phyloP scores from a whole-genome alignment of 2,888 invertebrate species.

The Lasioglossum figueresi region DNA sequence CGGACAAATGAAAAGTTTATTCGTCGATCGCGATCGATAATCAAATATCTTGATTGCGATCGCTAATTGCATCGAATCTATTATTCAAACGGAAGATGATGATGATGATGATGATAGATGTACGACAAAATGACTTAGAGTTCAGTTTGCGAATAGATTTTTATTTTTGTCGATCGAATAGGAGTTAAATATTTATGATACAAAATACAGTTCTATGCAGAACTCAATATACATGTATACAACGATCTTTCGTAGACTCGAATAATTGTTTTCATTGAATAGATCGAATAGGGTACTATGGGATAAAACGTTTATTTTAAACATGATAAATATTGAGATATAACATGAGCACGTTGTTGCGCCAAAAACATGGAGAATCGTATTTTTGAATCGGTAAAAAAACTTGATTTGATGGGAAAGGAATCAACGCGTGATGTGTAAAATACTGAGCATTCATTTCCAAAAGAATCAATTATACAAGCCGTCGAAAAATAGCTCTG shows the following conservation, averaged over 20 bases:
- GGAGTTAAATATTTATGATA: constrained; percentile 60
- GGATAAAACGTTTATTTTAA: constrained; percentile 4
- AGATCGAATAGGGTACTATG: constrained; percentile 18
- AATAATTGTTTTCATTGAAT: constrained; percentile 31
- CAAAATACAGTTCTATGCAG: constrained; percentile 58
- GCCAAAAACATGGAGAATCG: not conserved
- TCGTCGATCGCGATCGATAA: not conserved
- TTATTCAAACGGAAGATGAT: constrained; percentile 4
- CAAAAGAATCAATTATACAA: constrained; percentile 30
- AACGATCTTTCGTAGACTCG: constrained; percentile 44
- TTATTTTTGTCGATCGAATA: constrained; percentile 56
- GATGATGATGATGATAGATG: not conserved
- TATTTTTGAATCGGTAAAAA: not conserved
- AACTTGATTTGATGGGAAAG: not conserved
- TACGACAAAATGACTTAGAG: not conserved
- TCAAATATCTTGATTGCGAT: not conserved
- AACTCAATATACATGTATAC: constrained; percentile 46
- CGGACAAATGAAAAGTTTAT: not conserved
- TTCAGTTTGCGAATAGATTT: constrained; percentile 35
- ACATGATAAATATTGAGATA: not conserved
- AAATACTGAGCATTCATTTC: constrained; percentile 12
- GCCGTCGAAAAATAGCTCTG: constrained; percentile 37
- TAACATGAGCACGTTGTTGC: not conserved
- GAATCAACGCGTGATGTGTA: not conserved
- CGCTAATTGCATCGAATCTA: not conserved